Evolutionary conservation across 2,888 invertebrate genomes (phyloP), one percentile per base, ranked within the genome.

Genomic region (Cheilosia vulpina): DNA sequence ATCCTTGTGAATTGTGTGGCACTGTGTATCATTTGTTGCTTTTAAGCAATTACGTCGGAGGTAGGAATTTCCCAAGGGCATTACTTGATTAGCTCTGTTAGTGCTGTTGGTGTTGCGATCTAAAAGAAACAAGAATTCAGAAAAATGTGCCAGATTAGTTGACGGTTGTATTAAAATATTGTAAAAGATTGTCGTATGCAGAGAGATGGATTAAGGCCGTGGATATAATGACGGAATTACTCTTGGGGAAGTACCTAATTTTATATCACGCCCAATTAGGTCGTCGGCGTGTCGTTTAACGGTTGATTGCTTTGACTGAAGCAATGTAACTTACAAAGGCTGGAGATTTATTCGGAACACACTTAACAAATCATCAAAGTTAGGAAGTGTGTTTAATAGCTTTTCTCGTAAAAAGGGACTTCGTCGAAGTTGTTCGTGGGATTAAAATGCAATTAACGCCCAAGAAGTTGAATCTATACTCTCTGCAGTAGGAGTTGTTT

Each of bases 1-100:
- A 17, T 71, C 53, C 24, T 68, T 47, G 24, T 60, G 43, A 31
- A 50, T 50, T 50, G 78, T 45, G 34, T 60, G 53, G 19, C 31
- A 47, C 34, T 71, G 47, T 34, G 31, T 55, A 65, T 34, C 72
- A 82, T 77, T 62, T 60, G 72, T 34, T 68, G 78, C 63, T 83
- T 63, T 45, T 57, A 83, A 73, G 73, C 79, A 83, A 83, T 79
- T 75, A 73, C 58, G 52, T 68, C 15, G 57, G 7, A 69, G 43
- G 38, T 47, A 45, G 53, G 13, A 57, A 24, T 41, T 68, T 60
- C 68, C 45, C 72, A 72, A 68, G 62, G 60, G 73, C 68, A 58
- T 58, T 68, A 78, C 68, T 73, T 63, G 66, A 73, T 60, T 38
- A 73, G 73, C 45, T 73, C 9, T 31, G 60, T 34, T 19, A 41